Evolutionary conservation across 2,888 invertebrate genomes (phyloP), one percentile per base, ranked within the genome.

Genomic region (Clivina fossor): DNA sequence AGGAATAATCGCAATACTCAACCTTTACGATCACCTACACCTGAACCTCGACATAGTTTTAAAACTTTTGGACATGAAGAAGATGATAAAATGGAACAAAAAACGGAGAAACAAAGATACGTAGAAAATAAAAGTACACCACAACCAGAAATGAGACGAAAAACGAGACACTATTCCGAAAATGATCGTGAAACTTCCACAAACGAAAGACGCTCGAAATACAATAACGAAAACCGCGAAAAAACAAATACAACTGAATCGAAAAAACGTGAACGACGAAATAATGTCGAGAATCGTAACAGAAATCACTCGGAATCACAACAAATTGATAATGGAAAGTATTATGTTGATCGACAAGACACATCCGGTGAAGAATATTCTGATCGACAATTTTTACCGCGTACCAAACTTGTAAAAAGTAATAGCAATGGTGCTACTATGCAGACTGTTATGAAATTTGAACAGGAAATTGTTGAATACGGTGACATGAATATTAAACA

Each of bases 331-430:
- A 66, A 66, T 53, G 60, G 63, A 56, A 64, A 64, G 32, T 65
- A 67, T 59, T 64, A 65, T 43, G 33, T 57, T 15, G 61, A 63
- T 33, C 66, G 69, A 50, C 70, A 71, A 59, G 72, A 73, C 37
- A 70, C 69, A n/a, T 65, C 69, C 8, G 71, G 69, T 22, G 72
- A 71, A 49, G 64, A 68, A 58, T 38, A 8, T 63, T 60, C 0
- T 44, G 71, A 80, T 64, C 78, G 78, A 24, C 81, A 80, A 65
- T 75, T 86, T 53, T 73, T 88, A 38, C 88, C 88, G 0, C 78
- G 88, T 55, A 88, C 88, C 1, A 87, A 87, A 68, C 72, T 86
- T 40, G 72, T 84, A 46, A 83, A 86, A 66, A 78, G 80, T 62
- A 74, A 75, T 60, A 72, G 74, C 59, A 70, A 67, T 59, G 68